phyloP scores from a whole-genome alignment of 2,888 invertebrate species.

The Campoplex capitator region DNA sequence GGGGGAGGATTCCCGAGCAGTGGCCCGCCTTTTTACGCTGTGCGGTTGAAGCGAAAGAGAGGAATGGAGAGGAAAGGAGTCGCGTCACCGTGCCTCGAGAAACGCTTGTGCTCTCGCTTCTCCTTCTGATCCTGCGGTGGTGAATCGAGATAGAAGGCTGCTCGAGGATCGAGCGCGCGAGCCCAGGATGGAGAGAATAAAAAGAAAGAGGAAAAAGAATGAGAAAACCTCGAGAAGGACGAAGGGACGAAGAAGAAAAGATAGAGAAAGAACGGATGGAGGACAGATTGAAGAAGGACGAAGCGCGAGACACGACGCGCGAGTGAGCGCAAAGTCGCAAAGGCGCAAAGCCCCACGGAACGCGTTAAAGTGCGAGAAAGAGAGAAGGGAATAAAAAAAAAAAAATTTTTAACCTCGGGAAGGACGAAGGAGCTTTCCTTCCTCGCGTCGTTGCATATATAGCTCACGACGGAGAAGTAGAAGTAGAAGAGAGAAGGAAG shows the following conservation, averaged over 20 bases:
- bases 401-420: conserved; percentile 35
- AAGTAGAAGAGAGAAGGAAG: conserved; percentile 65
- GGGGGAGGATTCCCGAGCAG: conserved; percentile 66
- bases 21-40: conserved; percentile 81
- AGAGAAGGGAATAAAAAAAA: conserved; percentile 74
- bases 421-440: conserved; percentile 49
- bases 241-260: conserved; percentile 28
- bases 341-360: background rate
- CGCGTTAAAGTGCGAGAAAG: conserved; percentile 44
- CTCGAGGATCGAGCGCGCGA: conserved; percentile 34
- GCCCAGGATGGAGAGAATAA: conserved; percentile 41
- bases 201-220: conserved; percentile 36
- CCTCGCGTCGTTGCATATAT: conserved; percentile 23
- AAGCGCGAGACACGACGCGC: background rate
- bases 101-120: conserved; percentile 11
- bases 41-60: conserved; percentile 70
- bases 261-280: conserved; percentile 40
- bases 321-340: no score
- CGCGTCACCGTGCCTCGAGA: conserved; percentile 29
- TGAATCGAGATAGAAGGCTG: conserved; percentile 1
- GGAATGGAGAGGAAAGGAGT: conserved; percentile 62
- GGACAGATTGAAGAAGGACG: conserved; percentile 57
- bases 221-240: conserved; percentile 59
- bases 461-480: background rate
- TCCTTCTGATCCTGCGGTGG: conserved; percentile 39